phyloP scores from a whole-genome alignment of 2,113 vertebrate genomes.

The Sylvia atricapilla region DNA sequence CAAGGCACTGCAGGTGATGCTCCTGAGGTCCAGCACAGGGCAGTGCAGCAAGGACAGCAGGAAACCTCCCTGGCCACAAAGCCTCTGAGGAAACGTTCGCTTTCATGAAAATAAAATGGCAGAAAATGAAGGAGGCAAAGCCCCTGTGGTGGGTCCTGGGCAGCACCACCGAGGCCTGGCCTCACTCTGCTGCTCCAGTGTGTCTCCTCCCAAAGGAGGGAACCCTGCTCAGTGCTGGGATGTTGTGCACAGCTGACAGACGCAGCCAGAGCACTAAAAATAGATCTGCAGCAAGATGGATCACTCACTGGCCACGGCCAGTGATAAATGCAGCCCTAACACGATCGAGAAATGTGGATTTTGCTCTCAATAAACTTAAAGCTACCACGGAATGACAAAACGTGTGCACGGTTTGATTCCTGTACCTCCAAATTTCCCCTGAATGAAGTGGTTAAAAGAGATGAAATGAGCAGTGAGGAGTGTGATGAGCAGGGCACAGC shows the following conservation, averaged over 20 bases:
- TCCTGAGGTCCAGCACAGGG: background rate
- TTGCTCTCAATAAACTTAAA: background rate
- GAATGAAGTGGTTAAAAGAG: background rate
- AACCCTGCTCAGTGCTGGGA: accelerated
- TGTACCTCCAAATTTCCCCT: background rate
- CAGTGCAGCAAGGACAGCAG: accelerated
- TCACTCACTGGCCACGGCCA: background rate
- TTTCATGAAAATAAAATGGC: accelerated
- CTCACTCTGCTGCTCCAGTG: background rate
- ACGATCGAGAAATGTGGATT: background rate
- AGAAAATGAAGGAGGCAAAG: too few relatives aligned
- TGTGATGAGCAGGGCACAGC: background rate
- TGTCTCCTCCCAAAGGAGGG: accelerated
- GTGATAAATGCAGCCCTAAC: background rate
- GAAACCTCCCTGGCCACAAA: background rate
- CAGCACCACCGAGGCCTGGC: too few relatives aligned
- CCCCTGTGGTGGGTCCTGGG: too few relatives aligned
- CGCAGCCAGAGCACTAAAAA: background rate
- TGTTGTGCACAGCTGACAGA: background rate
- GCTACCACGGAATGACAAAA: background rate
- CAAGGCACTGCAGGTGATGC: accelerated
- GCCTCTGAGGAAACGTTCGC: accelerated
- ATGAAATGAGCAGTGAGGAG: background rate
- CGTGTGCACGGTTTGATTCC: accelerated
- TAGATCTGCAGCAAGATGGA: accelerated